phyloP scores from a whole-genome alignment of 1,140 invertebrate genomes.

The Copidosoma floridanum region DNA sequence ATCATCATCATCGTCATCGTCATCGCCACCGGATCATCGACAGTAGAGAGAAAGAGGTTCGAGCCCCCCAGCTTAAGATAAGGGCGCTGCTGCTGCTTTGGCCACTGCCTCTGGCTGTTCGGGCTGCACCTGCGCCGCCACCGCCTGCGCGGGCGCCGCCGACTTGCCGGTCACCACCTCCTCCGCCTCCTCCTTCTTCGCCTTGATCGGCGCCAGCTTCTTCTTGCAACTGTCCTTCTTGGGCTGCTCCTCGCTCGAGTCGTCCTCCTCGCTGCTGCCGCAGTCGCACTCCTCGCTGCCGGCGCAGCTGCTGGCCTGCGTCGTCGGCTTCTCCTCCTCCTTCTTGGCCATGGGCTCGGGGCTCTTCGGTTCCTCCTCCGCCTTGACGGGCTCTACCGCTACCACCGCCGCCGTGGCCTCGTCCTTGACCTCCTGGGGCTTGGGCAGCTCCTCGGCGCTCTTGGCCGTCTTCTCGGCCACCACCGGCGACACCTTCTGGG shows the following conservation, averaged over 20 bases:
- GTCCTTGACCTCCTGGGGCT: slow-evolving; percentile 40
- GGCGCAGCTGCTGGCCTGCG: too few species aligned
- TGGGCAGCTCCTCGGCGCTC: slow-evolving; percentile 37
- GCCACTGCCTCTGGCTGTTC: neutral
- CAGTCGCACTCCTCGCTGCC: neutral
- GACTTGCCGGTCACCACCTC: neutral
- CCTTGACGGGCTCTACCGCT: slow-evolving; percentile 17
- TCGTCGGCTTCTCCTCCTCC: slow-evolving; percentile 18
- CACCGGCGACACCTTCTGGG: slow-evolving; percentile 19
- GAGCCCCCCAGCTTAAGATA: slow-evolving; percentile 21
- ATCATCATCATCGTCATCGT: too few species aligned
- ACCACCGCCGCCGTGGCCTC: slow-evolving; percentile 8
- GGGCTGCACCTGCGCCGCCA: neutral
- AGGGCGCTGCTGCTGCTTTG: neutral
- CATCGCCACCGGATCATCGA: too few species aligned
- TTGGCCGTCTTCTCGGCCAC: slow-evolving; percentile 26
- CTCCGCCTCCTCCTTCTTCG: slow-evolving; percentile 18
- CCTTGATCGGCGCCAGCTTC: slow-evolving; percentile 35
- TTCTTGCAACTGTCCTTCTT: slow-evolving; percentile 27
- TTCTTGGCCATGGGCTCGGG: slow-evolving; percentile 26
- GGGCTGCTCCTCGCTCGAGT: slow-evolving; percentile 25
- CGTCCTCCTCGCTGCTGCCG: slow-evolving; percentile 26
- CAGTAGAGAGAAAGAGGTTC: too few species aligned
- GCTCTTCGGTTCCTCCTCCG: slow-evolving; percentile 19
- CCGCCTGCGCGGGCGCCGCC: neutral